Conservation (phyloP, 2,888 invertebrate species). For the Zygothrica quintamaculata region DNA sequence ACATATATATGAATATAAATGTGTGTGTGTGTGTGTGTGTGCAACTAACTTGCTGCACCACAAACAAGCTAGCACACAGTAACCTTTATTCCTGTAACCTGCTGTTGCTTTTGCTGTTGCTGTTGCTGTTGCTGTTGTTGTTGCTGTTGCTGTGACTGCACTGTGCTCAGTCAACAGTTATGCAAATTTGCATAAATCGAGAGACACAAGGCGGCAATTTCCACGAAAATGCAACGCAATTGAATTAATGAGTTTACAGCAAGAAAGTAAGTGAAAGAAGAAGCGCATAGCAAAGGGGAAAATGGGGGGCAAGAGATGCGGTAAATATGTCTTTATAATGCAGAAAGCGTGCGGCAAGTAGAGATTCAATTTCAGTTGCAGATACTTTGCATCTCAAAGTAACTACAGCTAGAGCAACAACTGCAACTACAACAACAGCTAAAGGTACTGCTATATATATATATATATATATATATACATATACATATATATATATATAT, state of each 20-base stretch:
- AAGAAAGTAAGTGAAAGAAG: conserved; percentile 5
- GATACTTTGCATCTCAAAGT: conserved; percentile 49
- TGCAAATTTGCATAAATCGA: conserved; percentile 61
- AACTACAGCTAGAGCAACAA: conserved; percentile 9
- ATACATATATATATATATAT: conserved; percentile 28
- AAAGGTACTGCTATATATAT: no score
- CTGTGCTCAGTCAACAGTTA: conserved; percentile 55
- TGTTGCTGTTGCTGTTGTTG: conserved; percentile 15
- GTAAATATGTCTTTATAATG: conserved; percentile 74
- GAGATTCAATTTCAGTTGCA: conserved; percentile 32
- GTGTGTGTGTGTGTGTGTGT: no score
- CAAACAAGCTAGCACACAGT: no score
- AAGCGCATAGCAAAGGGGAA: not conserved
- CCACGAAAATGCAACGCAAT: conserved; percentile 70
- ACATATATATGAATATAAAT: no score
- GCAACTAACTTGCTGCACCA: conserved; percentile 29
- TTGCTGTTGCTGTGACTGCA: conserved; percentile 8
- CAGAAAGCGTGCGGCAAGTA: conserved; percentile 50
- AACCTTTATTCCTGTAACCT: no score
- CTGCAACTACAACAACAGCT: no score
- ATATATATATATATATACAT: conserved; percentile 30
- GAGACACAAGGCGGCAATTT: conserved; percentile 61
- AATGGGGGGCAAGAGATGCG: conserved; percentile 61
- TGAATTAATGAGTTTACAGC: conserved; percentile 66
- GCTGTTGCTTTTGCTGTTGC: not conserved